These are phyloP conservation scores for Vulpes ferrilata DNA, from an alignment of 2,113 vertebrate genomes.

Conservation along the genomic window DNA sequence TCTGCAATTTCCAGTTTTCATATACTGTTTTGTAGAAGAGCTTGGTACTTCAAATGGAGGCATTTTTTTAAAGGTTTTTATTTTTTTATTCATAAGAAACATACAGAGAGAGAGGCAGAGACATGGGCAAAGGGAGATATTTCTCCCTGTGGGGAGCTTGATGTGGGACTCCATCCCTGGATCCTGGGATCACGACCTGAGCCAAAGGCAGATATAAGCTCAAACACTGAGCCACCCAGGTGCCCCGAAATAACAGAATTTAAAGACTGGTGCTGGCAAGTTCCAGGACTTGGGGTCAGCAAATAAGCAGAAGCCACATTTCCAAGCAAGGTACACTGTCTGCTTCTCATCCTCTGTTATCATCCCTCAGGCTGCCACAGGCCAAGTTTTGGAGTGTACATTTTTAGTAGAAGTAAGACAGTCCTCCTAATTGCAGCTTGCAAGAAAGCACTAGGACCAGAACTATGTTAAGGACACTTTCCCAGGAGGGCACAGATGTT, in stretches of 20 bases:
- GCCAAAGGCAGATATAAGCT: too few species aligned
- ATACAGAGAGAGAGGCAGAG: too few species aligned
- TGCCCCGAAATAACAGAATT: not conserved
- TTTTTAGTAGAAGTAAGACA: constrained; percentile 39
- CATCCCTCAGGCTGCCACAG: not conserved
- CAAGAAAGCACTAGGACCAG: not conserved
- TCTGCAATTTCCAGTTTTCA: too few species aligned
- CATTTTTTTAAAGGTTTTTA: too few species aligned
- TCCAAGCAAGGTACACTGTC: not conserved
- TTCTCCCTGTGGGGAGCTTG: too few species aligned
- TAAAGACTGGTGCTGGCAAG: not conserved
- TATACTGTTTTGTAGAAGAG: too few species aligned
- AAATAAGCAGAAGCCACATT: not conserved
- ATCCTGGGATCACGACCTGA: too few species aligned
- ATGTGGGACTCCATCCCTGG: too few species aligned
- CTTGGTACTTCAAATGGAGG: too few species aligned
- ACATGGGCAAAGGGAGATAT: too few species aligned
- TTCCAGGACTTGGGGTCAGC: not conserved
- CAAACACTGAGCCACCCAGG: too few species aligned
- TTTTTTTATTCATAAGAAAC: too few species aligned
- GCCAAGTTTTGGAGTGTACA: not conserved
- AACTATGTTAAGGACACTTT: not conserved
- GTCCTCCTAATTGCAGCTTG: not conserved
- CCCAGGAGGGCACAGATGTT: not conserved
- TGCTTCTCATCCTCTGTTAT: not conserved